These are phyloP conservation scores for Pararge aegeria DNA, from an alignment of 1,140 invertebrate genomes.

Conservation along the genomic window DNA sequence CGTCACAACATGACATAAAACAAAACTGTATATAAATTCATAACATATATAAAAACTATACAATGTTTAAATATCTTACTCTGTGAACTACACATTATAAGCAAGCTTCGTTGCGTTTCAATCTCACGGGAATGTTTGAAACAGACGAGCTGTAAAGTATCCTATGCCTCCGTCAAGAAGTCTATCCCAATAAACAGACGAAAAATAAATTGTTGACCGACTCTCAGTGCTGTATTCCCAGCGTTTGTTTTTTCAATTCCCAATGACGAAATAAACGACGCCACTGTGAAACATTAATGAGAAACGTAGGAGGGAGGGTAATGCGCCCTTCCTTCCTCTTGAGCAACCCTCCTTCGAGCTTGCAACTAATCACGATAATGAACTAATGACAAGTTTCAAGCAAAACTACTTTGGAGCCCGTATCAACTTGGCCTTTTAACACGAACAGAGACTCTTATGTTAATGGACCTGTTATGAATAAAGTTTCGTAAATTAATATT, in stretches of 20 bases:
- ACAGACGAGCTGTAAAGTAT: too few species aligned
- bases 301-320: constrained; percentile 32
- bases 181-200: too few species aligned
- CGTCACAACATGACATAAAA: too few species aligned
- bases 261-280: constrained; percentile 64
- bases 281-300: constrained; percentile 72
- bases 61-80: too few species aligned
- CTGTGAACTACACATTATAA: too few species aligned
- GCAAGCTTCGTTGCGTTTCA: too few species aligned
- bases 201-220: too few species aligned
- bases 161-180: too few species aligned
- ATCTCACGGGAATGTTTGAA: too few species aligned
- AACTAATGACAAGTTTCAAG: constrained; percentile 65
- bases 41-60: too few species aligned
- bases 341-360: constrained; percentile 26
- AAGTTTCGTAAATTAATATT: not conserved
- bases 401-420: constrained; percentile 41
- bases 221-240: constrained; percentile 22
- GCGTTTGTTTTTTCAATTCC: constrained; percentile 67
- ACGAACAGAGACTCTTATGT: not conserved
- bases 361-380: constrained; percentile 64
- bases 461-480: not conserved
- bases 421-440: constrained; percentile 21
- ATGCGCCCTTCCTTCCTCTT: constrained; percentile 10
- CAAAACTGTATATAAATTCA: too few species aligned